Percentiles rank a stretch among this genome's conserved stretches.
phyloP scores from a whole-genome alignment of 1,140 invertebrate species.

The Vanessa tameamea region DNA sequence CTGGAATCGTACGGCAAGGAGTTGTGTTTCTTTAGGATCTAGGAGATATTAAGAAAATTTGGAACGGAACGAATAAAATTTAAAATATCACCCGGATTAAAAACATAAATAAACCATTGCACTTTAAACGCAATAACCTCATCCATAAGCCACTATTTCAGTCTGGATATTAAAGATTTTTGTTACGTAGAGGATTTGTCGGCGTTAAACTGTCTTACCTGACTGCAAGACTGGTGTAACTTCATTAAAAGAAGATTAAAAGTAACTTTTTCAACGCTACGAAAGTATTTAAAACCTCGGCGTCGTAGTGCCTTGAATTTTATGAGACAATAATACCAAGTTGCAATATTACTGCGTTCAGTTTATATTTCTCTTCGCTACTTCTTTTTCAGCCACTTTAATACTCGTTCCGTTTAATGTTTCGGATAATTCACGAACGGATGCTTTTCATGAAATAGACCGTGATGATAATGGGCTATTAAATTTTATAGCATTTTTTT shows the following conservation, averaged over 20 bases:
- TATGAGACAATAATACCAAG: conserved; percentile 55
- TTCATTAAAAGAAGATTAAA: conserved; percentile 74
- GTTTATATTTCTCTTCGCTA: conserved; percentile 25
- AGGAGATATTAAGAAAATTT: no score
- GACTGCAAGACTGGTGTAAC: conserved; percentile 51
- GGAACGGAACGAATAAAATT: neutral
- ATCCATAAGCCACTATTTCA: neutral
- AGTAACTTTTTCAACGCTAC: conserved; percentile 60
- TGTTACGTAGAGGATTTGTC: conserved; percentile 48
- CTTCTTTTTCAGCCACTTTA: conserved; percentile 34
- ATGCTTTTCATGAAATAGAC: neutral
- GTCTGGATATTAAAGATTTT: conserved; percentile 25
- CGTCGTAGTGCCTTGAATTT: conserved; percentile 49
- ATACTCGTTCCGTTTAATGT: conserved; percentile 38
- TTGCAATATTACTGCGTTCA: conserved; percentile 48
- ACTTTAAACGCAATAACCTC: neutral
- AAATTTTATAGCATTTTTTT: no score
- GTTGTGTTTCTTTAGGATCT: no score
- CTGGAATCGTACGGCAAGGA: no score
- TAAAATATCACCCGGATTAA: neutral
- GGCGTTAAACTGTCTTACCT: conserved; percentile 58
- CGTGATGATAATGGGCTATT: neutral
- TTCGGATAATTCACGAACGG: conserved; percentile 40
- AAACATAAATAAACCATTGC: neutral
- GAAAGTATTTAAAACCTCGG: conserved; percentile 57